Percentiles rank a stretch among this genome's conserved stretches.
Conservation (phyloP, 2,888 invertebrate genomes). For the Ochropleura plecta region DNA sequence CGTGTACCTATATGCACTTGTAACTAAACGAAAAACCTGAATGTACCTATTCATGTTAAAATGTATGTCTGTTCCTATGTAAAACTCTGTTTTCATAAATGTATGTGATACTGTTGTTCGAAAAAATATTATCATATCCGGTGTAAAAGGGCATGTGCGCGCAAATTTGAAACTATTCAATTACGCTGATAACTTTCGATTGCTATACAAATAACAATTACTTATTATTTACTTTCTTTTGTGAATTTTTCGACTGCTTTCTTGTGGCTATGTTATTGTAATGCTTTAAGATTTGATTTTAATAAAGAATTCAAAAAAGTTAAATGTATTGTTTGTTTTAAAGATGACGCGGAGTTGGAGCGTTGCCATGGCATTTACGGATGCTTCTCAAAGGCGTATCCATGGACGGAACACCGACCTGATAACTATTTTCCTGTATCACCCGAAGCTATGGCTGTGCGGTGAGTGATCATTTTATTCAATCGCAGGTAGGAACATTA, state of each 20-base stretch:
- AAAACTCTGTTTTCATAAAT: conserved; percentile 26
- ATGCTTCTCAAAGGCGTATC: conserved; percentile 94
- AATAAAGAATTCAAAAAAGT: conserved; percentile 20
- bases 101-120: conserved; percentile 8
- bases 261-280: conserved; percentile 35
- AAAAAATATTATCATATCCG: conserved; percentile 37
- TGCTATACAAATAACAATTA: conserved; percentile 17
- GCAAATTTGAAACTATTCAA: conserved; percentile 58
- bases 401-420: conserved; percentile 95
- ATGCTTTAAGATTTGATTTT: conserved; percentile 14
- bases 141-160: conserved; percentile 50
- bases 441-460: conserved; percentile 91
- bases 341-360: conserved; percentile 87
- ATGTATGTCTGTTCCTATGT: not conserved
- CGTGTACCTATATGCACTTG: not conserved
- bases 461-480: conserved; percentile 75
- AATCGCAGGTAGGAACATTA: not conserved
- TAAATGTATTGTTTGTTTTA: conserved; percentile 50
- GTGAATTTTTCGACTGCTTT: conserved; percentile 12
- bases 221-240: conserved; percentile 22
- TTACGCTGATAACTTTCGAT: conserved; percentile 49
- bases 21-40: not conserved
- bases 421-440: conserved; percentile 95
- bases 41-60: not conserved
- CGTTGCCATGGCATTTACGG: conserved; percentile 95